Evolutionary conservation across 1,140 invertebrate species (phyloP).

Genomic region (Lasioglossum albipes): DNA sequence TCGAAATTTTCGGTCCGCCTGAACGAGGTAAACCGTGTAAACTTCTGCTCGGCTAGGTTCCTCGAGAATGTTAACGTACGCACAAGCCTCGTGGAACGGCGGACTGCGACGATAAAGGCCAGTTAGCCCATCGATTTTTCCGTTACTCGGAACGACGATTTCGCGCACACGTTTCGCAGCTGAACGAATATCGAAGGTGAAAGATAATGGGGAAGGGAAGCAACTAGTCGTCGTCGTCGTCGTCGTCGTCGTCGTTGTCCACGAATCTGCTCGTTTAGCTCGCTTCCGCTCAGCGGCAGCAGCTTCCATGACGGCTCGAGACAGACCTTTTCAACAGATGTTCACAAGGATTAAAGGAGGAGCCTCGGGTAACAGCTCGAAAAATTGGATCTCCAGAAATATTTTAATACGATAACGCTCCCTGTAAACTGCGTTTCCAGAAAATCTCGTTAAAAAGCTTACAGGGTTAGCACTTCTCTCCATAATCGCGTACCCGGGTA

Average conservation of each 20-base stretch:
- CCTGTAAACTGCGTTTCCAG: too few species aligned
- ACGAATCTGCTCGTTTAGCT: constrained; percentile 19
- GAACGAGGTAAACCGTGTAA: background rate
- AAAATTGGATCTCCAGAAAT: too few species aligned
- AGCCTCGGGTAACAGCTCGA: too few species aligned
- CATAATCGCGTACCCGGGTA: too few species aligned
- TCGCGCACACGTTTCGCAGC: constrained; percentile 13
- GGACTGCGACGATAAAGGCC: constrained; percentile 38
- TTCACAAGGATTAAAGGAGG: too few species aligned
- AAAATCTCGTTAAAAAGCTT: too few species aligned
- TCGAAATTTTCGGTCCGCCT: constrained; percentile 23
- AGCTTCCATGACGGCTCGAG: too few species aligned
- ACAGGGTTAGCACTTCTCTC: too few species aligned
- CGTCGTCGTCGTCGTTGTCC: constrained; percentile 32
- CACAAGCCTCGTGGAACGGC: background rate
- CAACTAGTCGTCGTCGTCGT: constrained; percentile 47
- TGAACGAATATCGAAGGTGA: constrained; percentile 44
- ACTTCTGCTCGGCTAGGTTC: constrained; percentile 8
- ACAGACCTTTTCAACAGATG: too few species aligned
- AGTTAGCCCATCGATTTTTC: constrained; percentile 42
- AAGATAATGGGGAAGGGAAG: constrained; percentile 48
- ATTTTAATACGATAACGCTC: too few species aligned
- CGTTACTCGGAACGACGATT: constrained; percentile 6
- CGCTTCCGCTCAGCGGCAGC: constrained; percentile 5
- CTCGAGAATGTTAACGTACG: constrained; percentile 26